Evolutionary conservation across 2,797 vertebrate genomes (phyloP).

Genomic region (Anguilla pacifica): DNA sequence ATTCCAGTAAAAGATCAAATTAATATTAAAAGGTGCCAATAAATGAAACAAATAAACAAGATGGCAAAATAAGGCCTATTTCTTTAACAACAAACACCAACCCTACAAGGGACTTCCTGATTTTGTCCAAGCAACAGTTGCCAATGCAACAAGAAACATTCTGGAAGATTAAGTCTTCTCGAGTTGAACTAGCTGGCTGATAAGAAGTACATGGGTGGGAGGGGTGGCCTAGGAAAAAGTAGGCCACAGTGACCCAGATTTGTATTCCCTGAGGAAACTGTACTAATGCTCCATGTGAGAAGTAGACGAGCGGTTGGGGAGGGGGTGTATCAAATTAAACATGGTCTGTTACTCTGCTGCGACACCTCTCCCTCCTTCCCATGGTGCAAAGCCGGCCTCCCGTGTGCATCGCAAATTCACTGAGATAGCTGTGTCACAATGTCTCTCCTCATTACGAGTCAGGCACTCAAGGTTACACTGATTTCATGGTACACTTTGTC

Average conservation of each 20-base stretch:
- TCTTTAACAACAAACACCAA: slow-evolving; percentile 8
- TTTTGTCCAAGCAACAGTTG: slow-evolving; percentile 23
- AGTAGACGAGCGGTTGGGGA: slow-evolving; percentile 31
- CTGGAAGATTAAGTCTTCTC: slow-evolving; percentile 32
- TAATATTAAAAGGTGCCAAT: background rate
- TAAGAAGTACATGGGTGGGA: slow-evolving; percentile 10
- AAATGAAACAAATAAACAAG: background rate
- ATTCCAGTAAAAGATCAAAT: background rate
- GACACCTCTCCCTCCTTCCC: slow-evolving; percentile 11
- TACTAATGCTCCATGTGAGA: slow-evolving; percentile 22
- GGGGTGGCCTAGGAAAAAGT: slow-evolving; percentile 34
- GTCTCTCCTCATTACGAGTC: background rate
- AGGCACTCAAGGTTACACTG: slow-evolving; percentile 10
- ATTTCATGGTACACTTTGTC: background rate
- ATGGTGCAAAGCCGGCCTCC: background rate
- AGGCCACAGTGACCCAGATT: slow-evolving; percentile 40
- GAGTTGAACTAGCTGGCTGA: slow-evolving; percentile 20
- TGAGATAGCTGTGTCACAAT: background rate
- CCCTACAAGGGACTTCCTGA: background rate
- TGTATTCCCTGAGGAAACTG: slow-evolving; percentile 31
- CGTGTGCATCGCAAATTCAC: background rate
- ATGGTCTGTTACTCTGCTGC: slow-evolving; percentile 11
- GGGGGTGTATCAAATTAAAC: slow-evolving; percentile 31
- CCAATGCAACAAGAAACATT: slow-evolving; percentile 24
- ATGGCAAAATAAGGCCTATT: background rate